phyloP scores from a whole-genome alignment of 2,113 vertebrate genomes.

The Podiceps cristatus region DNA sequence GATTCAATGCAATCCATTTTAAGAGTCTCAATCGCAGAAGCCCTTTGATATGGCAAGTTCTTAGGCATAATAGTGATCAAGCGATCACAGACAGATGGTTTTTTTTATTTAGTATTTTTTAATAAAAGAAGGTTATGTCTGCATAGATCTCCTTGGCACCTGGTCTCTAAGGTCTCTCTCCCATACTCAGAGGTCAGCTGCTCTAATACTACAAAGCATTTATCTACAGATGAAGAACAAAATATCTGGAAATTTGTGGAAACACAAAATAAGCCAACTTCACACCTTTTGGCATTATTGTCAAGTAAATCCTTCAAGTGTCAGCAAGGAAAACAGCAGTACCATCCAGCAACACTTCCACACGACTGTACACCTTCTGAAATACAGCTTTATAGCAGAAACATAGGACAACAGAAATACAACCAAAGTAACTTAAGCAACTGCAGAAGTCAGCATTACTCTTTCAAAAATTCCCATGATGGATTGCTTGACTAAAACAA shows the following conservation, averaged over 20 bases:
- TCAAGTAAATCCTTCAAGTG: background rate
- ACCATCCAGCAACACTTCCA: background rate
- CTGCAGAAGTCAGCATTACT: background rate
- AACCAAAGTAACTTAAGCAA: background rate
- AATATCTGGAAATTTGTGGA: background rate
- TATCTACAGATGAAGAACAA: background rate
- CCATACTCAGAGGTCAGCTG: background rate
- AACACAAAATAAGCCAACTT: background rate
- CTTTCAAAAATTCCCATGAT: background rate
- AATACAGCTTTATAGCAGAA: background rate
- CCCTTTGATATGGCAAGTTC: background rate
- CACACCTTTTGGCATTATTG: background rate
- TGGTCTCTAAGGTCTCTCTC: background rate
- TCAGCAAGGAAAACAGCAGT: background rate
- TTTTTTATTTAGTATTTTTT: background rate
- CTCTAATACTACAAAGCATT: background rate
- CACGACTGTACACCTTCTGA: fast-evolving
- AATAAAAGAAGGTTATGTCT: background rate
- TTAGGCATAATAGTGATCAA: background rate
- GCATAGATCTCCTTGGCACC: background rate
- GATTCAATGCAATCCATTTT: background rate
- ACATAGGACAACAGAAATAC: background rate
- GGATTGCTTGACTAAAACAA: background rate
- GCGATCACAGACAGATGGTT: background rate
- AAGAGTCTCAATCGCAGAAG: background rate